Percentiles rank a stretch among this genome's conserved stretches.
Conservation (phyloP, 2,888 invertebrate species). For the Ectemnius continuus region DNA sequence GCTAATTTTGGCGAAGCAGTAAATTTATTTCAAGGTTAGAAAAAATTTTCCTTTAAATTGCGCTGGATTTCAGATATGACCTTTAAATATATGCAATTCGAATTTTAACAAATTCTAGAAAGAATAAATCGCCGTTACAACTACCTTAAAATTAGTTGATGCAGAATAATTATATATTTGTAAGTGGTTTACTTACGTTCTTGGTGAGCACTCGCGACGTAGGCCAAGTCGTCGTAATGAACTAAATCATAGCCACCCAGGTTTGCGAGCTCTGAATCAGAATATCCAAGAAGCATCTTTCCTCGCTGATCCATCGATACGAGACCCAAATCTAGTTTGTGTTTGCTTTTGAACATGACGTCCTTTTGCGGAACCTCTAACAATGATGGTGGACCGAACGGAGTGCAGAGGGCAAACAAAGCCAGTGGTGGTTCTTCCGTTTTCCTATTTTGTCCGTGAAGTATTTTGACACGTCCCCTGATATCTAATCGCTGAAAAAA, state of each 20-base stretch:
- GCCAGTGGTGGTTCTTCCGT: conserved; percentile 96
- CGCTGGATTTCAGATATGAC: too few relatives aligned
- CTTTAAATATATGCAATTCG: too few relatives aligned
- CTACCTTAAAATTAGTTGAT: neutral
- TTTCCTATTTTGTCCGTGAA: conserved; percentile 97
- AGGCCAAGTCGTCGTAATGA: conserved; percentile 98
- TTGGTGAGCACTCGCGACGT: conserved; percentile 99
- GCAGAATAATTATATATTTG: neutral
- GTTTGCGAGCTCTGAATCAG: conserved; percentile 93
- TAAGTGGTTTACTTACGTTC: conserved; percentile 87
- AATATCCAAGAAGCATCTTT: conserved; percentile 95
- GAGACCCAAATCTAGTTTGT: conserved; percentile 96
- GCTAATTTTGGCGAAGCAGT: too few relatives aligned
- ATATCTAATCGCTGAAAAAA: conserved; percentile 94
- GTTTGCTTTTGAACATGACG: conserved; percentile 99
- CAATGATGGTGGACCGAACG: conserved; percentile 98
- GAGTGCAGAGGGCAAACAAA: conserved; percentile 98
- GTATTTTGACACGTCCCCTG: conserved; percentile 95
- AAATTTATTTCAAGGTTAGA: too few relatives aligned
- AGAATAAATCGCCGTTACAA: too few relatives aligned
- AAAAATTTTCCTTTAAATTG: too few relatives aligned
- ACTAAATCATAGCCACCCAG: conserved; percentile 99
- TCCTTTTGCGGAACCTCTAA: conserved; percentile 99
- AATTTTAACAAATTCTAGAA: too few relatives aligned
- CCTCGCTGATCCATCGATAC: conserved; percentile 99